A percentile compares a stretch with the other conserved stretches of the same genome.
phyloP scores from a whole-genome alignment of 2,888 invertebrate genomes.

The Heterodera filipjevi region DNA sequence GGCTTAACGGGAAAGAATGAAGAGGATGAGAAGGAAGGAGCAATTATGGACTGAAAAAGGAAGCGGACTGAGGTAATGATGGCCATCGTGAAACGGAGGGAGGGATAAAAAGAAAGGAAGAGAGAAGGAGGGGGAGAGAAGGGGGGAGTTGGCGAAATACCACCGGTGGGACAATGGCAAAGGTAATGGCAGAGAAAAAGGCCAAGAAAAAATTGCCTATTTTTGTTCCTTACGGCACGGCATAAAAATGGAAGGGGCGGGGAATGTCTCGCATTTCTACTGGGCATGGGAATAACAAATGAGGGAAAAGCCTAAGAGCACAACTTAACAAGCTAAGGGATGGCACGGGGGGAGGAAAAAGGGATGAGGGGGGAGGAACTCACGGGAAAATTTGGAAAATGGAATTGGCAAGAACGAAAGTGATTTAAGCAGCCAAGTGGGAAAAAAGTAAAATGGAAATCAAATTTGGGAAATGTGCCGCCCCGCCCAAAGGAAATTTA shows the following conservation, averaged over 20 bases:
- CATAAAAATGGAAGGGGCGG: not conserved
- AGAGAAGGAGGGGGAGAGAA: not conserved
- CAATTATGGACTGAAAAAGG: not conserved
- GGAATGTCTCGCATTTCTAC: not conserved
- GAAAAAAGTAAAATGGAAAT: not conserved
- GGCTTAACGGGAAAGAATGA: not conserved
- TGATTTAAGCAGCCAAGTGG: not conserved
- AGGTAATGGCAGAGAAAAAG: not conserved
- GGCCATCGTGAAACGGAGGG: not conserved
- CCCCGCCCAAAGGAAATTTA: too few relatives aligned
- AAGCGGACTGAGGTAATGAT: not conserved
- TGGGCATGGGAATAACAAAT: not conserved
- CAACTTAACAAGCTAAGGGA: not conserved
- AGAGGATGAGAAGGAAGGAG: not conserved
- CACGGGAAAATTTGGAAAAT: not conserved
- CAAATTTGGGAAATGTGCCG: not conserved
- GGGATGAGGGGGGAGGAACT: too few relatives aligned
- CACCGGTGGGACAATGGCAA: not conserved
- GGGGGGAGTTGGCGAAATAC: conserved; percentile 4
- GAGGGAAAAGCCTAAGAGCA: not conserved
- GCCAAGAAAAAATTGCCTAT: not conserved
- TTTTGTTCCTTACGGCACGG: not conserved
- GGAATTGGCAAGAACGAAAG: not conserved
- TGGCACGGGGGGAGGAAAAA: not conserved
- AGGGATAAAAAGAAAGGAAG: not conserved